phyloP scores from a whole-genome alignment of 2,113 vertebrate genomes.

The Marmota flaviventris region DNA sequence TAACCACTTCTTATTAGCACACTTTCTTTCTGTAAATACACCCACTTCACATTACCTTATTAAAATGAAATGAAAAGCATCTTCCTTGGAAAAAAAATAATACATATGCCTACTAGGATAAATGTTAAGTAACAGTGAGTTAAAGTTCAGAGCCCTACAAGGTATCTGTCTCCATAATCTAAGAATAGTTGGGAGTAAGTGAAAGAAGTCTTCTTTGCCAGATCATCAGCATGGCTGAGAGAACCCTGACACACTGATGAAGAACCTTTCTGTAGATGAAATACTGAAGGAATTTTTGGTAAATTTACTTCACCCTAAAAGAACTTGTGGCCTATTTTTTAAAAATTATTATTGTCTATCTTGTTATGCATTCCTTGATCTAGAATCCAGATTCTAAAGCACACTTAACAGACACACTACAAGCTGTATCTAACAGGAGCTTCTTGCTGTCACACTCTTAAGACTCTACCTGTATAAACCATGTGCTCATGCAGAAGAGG shows the following conservation, averaged over 20 bases:
- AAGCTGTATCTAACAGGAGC: background rate
- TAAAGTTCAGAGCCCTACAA: background rate
- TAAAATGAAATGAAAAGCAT: slow-evolving; percentile 55
- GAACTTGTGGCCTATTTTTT: background rate
- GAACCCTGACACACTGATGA: background rate
- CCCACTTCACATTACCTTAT: slow-evolving; percentile 37
- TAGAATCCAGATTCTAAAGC: slow-evolving; percentile 1
- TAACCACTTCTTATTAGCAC: slow-evolving; percentile 56
- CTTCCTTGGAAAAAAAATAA: background rate
- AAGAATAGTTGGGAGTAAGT: fast-evolving
- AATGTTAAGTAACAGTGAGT: background rate
- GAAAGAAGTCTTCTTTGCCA: background rate
- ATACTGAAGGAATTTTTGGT: background rate
- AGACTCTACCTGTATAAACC: background rate
- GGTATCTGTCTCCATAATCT: background rate
- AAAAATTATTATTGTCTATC: background rate
- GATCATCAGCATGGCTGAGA: fast-evolving
- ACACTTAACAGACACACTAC: background rate
- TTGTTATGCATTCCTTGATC: background rate
- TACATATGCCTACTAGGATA: background rate
- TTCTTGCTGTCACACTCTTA: background rate
- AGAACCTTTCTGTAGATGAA: background rate
- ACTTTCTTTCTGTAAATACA: slow-evolving; percentile 62
- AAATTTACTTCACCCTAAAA: slow-evolving; percentile 34
- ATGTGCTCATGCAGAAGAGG: background rate